A percentile compares a stretch with the other conserved stretches of the same genome.
Evolutionary conservation across 2,888 invertebrate genomes (phyloP).

Genomic region (Zygaena filipendulae): DNA sequence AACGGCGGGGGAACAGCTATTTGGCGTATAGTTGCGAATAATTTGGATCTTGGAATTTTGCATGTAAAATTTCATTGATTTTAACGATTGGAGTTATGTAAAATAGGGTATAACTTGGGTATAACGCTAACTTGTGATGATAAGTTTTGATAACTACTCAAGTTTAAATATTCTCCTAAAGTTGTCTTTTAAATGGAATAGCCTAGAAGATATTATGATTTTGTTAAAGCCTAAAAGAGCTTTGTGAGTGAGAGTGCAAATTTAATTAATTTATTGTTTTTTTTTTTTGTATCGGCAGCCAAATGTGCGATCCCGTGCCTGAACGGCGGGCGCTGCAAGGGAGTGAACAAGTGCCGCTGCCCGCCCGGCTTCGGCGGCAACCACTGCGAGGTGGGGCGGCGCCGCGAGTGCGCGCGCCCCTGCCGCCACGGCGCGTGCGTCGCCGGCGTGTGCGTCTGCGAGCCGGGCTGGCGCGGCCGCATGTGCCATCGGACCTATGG

Average conservation of each 20-base stretch:
- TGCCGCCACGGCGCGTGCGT: conserved; percentile 84
- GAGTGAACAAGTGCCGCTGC: conserved; percentile 91
- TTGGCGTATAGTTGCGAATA: too few relatives aligned
- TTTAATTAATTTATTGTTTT: too few relatives aligned
- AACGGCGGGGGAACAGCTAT: not conserved
- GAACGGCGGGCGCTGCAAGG: conserved; percentile 90
- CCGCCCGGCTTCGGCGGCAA: conserved; percentile 85
- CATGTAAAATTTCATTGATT: too few relatives aligned
- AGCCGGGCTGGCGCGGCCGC: conserved; percentile 85
- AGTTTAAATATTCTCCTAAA: too few relatives aligned
- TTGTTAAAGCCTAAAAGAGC: too few relatives aligned
- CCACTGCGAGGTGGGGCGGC: conserved; percentile 90
- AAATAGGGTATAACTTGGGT: too few relatives aligned
- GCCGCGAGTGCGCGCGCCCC: conserved; percentile 75
- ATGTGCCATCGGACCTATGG: conserved; percentile 80
- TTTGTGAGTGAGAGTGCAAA: too few relatives aligned
- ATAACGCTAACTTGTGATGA: too few relatives aligned
- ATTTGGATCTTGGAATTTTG: not conserved
- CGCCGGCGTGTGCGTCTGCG: conserved; percentile 79
- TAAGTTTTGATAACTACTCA: too few relatives aligned
- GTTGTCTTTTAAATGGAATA: too few relatives aligned
- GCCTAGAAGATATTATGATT: too few relatives aligned
- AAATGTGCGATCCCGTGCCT: conserved; percentile 92
- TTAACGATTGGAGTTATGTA: too few relatives aligned
- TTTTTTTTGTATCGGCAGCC: conserved; percentile 57